These are phyloP conservation scores for Calliopum simillimum DNA, from an alignment of 2,888 invertebrate genomes.

Conservation along the genomic window DNA sequence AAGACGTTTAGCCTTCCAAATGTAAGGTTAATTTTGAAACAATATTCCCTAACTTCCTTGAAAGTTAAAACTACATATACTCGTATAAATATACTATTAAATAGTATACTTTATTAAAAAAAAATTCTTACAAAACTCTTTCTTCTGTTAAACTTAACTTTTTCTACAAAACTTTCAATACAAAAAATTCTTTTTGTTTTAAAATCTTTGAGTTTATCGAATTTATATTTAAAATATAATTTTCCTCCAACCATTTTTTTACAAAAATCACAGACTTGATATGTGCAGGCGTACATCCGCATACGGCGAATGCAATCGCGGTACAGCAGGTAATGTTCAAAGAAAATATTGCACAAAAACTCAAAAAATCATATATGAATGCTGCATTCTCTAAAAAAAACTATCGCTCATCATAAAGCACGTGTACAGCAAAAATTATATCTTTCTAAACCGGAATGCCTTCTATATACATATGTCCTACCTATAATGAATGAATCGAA, in stretches of 20 bases:
- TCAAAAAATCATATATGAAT: constrained; percentile 31
- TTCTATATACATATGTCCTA: too few relatives aligned
- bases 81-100: too few relatives aligned
- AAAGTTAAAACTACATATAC: too few relatives aligned
- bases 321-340: constrained; percentile 90
- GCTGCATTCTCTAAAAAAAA: background rate
- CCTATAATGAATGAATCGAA: too few relatives aligned
- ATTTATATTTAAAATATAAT: background rate
- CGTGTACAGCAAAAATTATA: constrained; percentile 31
- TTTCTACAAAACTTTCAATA: background rate
- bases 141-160: background rate
- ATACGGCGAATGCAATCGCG: constrained; percentile 96
- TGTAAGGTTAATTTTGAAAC: background rate
- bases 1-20: too few relatives aligned
- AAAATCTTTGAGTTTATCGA: background rate
- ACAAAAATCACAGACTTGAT: constrained; percentile 89
- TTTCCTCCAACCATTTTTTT: constrained; percentile 37
- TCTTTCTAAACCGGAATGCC: constrained; percentile 3
- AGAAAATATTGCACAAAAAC: constrained; percentile 22
- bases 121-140: background rate
- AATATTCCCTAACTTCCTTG: background rate
- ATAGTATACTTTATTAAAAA: background rate
- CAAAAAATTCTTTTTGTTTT: background rate
- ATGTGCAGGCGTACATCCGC: constrained; percentile 97
- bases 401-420: constrained; percentile 37